Evolutionary conservation across 92 coral and sea anemone genomes (phyloP), one percentile per base, ranked within the genome.

Genomic region (Parazoanthus darwini): DNA sequence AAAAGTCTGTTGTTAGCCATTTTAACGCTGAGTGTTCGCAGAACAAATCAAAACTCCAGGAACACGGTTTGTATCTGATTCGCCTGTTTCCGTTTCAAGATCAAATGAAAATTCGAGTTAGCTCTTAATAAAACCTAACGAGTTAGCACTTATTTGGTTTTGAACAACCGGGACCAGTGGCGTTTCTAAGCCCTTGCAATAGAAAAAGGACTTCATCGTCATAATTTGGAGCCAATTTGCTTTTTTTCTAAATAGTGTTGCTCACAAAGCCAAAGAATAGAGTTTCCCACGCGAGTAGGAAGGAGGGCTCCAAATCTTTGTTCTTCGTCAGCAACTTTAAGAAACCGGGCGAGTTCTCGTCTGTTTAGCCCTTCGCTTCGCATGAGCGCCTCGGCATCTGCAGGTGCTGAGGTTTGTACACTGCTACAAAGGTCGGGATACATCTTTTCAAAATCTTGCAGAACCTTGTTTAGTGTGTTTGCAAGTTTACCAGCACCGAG

Each of bases 361-460:
- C 80, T 77, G 80, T 77, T 77, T 5, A 77, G 18, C 43, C 80
- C 80, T 8, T 43, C 80, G 56, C 80, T 77, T 38, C 25, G 80
- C 80, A 77, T 77, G 48, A 77, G 50, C 54, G 58, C 54, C 50
- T 77, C 80, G 46, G 25, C 29, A n/a, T 43, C 80, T 25, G 9
- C 6, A 35, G 6, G 43, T 43, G 51, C 2, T 25, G 80, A 39
- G 36, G 56, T 35, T 38, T 43, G 80, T 7, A 33, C 58, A 5
- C 58, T 7, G 51, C 56, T 77, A 77, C 80, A 39, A 77, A 77
- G 80, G 33, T 77, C 80, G 25, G 80, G 80, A 77, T 77, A 77
- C 80, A 43, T 39, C 26, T 44, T 23, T 77, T 77, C 80, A 26
- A 77, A 77, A n/a, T 77, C 80, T 77, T 77, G 54, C 80, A 77